Evolutionary conservation across 1,140 invertebrate species (phyloP), one percentile per base, ranked within the genome.

Genomic region (Galendromus occidentalis): DNA sequence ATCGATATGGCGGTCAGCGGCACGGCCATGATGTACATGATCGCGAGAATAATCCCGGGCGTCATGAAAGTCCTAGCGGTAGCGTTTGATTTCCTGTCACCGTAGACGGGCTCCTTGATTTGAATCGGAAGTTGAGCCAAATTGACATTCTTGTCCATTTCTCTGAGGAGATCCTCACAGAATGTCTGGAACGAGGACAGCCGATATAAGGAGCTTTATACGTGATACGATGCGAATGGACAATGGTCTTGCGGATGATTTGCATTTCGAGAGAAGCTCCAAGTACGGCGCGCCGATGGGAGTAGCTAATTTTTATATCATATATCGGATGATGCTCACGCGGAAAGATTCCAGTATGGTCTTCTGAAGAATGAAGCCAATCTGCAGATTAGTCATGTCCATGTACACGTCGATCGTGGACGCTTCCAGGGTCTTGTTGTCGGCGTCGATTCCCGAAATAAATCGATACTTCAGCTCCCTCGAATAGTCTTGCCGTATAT

Each of bases 11-110:
- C 90, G 14, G 91, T 95, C 63, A 95, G 75, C n/a, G 90, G 89
- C 17, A 93, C 88, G 25, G 91, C 89, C 77, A 94, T 81, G 81
- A 94, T 93, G 79, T 92, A 95, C 1, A 91, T 87, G 72, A 94
- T 93, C n/a, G 88, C 92, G 68, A 94, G 77, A 72, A 94, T 90
- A 65, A 95, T 86, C 69, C 91, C 91, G 42, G 91, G 91, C 30
- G 91, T 90, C 68, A 93, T 91, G 76, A 95, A 96, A 75, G n/a
- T n/a, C n/a, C n/a, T n/a, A n/a, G 93, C 87, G 1, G 88, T 92
- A 73, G 94, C 93, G 66, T 86, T 89, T 20, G 89, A 88, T 70
- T 86, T 81, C 70, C 81, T 82, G 28, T 83, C n/a, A n/a, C n/a
- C 91, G 75, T 94, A 95, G 69, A 96, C 84, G 6, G 89, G 88